phyloP scores from a whole-genome alignment of 2,113 vertebrate species.

The Corydoras sp. region DNA sequence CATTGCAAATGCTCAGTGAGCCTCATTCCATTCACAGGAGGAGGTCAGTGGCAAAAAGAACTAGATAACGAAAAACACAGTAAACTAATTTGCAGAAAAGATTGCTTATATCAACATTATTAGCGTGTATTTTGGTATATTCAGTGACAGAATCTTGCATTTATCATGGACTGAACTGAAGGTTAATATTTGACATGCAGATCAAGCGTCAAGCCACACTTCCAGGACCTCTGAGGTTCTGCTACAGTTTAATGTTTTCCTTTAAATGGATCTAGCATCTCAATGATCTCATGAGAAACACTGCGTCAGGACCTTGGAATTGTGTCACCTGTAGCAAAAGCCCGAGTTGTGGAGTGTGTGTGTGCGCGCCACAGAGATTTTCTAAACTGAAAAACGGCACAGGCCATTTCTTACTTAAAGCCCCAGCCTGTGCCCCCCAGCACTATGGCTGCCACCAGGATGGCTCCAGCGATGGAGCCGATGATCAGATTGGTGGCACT shows the following conservation, averaged over 20 bases:
- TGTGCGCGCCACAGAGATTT: conserved; percentile 63
- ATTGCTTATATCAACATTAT: too few species aligned
- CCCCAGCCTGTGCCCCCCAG: conserved; percentile 99
- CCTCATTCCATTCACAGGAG: neutral
- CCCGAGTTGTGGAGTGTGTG: conserved; percentile 85
- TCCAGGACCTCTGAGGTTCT: conserved; percentile 92
- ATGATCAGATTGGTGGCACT: conserved; percentile 99
- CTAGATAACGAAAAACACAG: neutral
- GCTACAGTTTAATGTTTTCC: conserved; percentile 68
- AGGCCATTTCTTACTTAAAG: conserved; percentile 97
- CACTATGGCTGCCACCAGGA: conserved; percentile 99
- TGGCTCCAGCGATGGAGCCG: conserved; percentile 99
- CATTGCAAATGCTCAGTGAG: conserved; percentile 12
- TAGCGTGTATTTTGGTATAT: too few species aligned
- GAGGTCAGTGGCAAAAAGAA: neutral
- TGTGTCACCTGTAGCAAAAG: conserved; percentile 80
- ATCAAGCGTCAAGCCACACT: conserved; percentile 89
- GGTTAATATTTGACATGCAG: conserved; percentile 78
- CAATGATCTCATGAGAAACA: conserved; percentile 55
- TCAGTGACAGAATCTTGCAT: too few species aligned
- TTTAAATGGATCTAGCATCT: conserved; percentile 69
- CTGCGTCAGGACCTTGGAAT: too few species aligned
- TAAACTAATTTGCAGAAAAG: too few species aligned
- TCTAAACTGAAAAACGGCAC: conserved; percentile 93
- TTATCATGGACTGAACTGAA: conserved; percentile 53